Base-by-base conservation (phyloP, 30 jellyfish, hydroid and myxozoan genomes). In the Mastigias papua region DNA sequence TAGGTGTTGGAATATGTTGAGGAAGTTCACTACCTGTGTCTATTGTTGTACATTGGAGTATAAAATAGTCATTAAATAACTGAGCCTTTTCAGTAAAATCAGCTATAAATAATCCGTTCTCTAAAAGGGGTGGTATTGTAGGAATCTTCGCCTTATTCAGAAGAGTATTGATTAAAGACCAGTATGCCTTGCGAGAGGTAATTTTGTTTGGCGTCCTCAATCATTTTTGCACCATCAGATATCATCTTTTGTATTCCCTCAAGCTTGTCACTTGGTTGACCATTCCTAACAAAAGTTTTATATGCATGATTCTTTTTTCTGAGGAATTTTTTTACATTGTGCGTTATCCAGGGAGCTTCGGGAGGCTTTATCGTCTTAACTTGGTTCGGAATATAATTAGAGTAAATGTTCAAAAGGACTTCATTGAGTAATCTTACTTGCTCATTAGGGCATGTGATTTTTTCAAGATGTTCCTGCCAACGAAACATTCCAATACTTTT, bases 261-360 rank as follows among this genome's bases (percentile, higher is more conserved):
- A 21, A 26, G 73, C 65, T 73, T 75, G 48, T 69, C 89, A 16
- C 37, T 29, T 2, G 79, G 86, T 22, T 76, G 89, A 48, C 95
- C 90, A 46, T 66, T 76, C 76, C 54, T 76, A 31, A 74, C 57
- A 65, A 69, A 86, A 23, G 50, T 54, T 31, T 48, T 75, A 76
- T 86, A 73, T 15, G 71, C 82, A 76, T 42, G 88, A 87, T 78
- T 78, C 78, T 72, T 87, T 58, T 87, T 72, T 78, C 90, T 67
- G 11, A 87, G 85, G 31, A 69, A 22, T 1, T 67, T 60, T 70
- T 76, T 86, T 25, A 86, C 79, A 31, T 27, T 42, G 15, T 81
- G 76, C 27, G 76, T 86, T 68, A 74, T 86, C 90, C 90, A 86
- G 29, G 89, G 89, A 48, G 90, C 84, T 69, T 86, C 73, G 31